Base-by-base conservation (phyloP, 2,888 invertebrate species). In the Metacarcinus magister region DNA sequence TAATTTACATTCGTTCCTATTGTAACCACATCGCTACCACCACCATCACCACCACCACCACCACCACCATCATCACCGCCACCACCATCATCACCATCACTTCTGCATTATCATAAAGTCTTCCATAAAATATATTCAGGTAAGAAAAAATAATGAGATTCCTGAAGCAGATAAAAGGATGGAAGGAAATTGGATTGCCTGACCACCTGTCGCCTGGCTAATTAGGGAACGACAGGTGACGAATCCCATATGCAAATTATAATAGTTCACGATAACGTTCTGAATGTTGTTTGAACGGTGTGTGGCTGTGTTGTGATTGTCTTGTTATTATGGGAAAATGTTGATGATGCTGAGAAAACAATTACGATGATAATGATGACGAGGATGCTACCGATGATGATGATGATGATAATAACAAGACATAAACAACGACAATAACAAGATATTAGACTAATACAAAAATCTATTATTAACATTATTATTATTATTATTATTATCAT, bases 201-300 rank as follows among this genome's bases (percentile, higher is more conserved):
- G 82, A 1, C 82, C 82, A 82, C 82, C 82, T 82, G 82, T 82
- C 32, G 82, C 19, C 82, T 82, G 28, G 10, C 82, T 82, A 82
- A 82, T 82, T 82, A 32, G 82, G 32, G 82, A 28, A 32, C 82
- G 82, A 82, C 82, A 82, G 82, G 82, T 82, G 32, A 82, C 82
- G 82, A 82, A 82, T 82, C 32, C 82, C 82, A 5, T 82, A 82
- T 82, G 82, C 82, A 82, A 82, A 82, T 82, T 82, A 32, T 10
- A 28, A 28, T 28, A 13, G 75, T 13, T 1, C 7, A 32, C 5
- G 32, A 82, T 28, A 82, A 82, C 32, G 19, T 67, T 82, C 32
- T 10, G 5, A 4, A 10, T 28, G 32, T 32, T 28, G 32, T 28
- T 82, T 32, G 82, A 32, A 32, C 32, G 28, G 2, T 32, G 8